These are phyloP conservation scores for Oncorhynchus gorbuscha DNA, from an alignment of 2,113 vertebrate species.

Conservation along the genomic window DNA sequence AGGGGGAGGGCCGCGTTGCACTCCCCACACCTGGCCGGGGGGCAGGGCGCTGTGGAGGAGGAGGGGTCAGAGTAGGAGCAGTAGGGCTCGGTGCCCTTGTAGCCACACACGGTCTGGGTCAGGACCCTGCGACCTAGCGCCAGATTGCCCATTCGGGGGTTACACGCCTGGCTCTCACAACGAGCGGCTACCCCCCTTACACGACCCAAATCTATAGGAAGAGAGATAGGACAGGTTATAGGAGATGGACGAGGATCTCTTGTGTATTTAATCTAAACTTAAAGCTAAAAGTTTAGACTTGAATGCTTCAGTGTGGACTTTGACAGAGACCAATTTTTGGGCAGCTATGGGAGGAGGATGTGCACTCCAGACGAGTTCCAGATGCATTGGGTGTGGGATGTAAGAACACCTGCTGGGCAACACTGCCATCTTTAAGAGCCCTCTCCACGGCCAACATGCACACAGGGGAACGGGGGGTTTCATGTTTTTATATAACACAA, in stretches of 20 bases:
- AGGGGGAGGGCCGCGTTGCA: slow-evolving; percentile 77
- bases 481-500: not conserved
- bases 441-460: not conserved
- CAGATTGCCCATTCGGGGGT: slow-evolving; percentile 93
- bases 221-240: not conserved
- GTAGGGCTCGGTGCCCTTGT: slow-evolving; percentile 76
- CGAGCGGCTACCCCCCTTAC: slow-evolving; percentile 65
- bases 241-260: not conserved
- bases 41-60: slow-evolving; percentile 65
- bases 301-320: slow-evolving; percentile 42
- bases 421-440: slow-evolving; percentile 40
- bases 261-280: not conserved
- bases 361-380: slow-evolving; percentile 46
- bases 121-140: slow-evolving; percentile 82
- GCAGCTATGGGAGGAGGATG: slow-evolving; percentile 54
- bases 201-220: slow-evolving; percentile 62
- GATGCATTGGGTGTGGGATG: slow-evolving; percentile 1
- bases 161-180: slow-evolving; percentile 88
- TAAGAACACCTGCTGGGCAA: slow-evolving; percentile 17
- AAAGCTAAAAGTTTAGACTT: slow-evolving; percentile 1
- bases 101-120: slow-evolving; percentile 85
- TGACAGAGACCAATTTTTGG: slow-evolving; percentile 60
- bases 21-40: slow-evolving; percentile 72
- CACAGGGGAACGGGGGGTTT: not conserved
- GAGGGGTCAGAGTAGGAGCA: slow-evolving; percentile 75